A percentile compares a stretch with the other conserved stretches of the same genome.
Conservation (phyloP, 1,140 invertebrate genomes). For the Bombus cullumanus region DNA sequence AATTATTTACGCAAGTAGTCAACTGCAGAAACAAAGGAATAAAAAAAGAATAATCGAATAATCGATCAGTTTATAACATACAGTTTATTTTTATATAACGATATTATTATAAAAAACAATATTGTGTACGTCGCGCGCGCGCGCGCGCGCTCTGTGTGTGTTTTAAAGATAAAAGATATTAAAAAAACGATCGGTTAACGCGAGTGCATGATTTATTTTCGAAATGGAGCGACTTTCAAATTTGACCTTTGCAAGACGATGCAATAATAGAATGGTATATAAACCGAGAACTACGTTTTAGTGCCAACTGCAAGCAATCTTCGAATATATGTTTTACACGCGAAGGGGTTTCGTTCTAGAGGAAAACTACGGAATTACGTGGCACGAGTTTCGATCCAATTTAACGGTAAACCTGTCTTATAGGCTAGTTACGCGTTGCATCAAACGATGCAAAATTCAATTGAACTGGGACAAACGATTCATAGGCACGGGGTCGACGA, state of each 20-base stretch:
- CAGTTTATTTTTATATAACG: not conserved
- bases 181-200: constrained; percentile 2
- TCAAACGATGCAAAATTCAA: constrained; percentile 10
- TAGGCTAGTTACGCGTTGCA: not conserved
- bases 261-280: constrained; percentile 72
- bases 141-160: no score
- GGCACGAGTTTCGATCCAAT: constrained; percentile 20
- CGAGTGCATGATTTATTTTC: constrained; percentile 56
- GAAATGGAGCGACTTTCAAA: constrained; percentile 47
- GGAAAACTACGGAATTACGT: constrained; percentile 5
- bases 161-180: not conserved
- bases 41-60: not conserved
- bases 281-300: constrained; percentile 45
- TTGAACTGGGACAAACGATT: constrained; percentile 5
- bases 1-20: not conserved
- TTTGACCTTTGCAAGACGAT: constrained; percentile 68
- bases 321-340: constrained; percentile 9
- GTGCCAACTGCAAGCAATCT: constrained; percentile 54
- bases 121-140: no score
- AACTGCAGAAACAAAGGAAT: not conserved
- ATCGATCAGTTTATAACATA: not conserved
- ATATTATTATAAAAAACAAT: not conserved
- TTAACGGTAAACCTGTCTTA: constrained; percentile 7
- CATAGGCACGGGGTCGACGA: not conserved
- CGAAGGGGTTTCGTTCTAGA: constrained; percentile 5